These are phyloP conservation scores for Myrmophylax atrothorax DNA, from an alignment of 2,113 vertebrate species.

Conservation along the genomic window DNA sequence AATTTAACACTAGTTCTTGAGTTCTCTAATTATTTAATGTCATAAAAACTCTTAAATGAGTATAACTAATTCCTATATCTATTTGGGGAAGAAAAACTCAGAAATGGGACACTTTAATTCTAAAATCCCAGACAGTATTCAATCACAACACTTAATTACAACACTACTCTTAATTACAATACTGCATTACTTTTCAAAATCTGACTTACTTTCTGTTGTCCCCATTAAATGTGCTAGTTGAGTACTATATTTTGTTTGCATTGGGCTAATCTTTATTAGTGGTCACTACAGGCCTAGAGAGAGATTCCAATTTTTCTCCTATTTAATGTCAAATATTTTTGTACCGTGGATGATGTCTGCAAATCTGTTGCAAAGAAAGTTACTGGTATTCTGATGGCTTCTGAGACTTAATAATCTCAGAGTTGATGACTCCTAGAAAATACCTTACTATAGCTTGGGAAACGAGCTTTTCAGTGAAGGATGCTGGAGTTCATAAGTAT, in stretches of 20 bases:
- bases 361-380: background rate
- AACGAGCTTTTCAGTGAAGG: background rate
- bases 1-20: background rate
- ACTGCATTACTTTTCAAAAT: background rate
- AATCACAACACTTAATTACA: background rate
- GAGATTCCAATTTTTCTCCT: background rate
- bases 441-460: background rate
- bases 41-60: background rate
- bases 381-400: background rate
- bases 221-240: background rate
- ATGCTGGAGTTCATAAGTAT: background rate
- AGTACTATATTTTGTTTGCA: background rate
- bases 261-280: background rate
- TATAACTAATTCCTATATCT: background rate
- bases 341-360: background rate
- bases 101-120: background rate
- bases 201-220: background rate
- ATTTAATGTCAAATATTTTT: background rate
- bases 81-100: background rate
- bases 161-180: background rate
- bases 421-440: background rate
- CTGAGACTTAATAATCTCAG: background rate
- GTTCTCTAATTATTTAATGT: background rate
- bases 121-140: background rate
- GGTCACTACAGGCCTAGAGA: background rate